Conservation (phyloP, 2,888 invertebrate genomes). For the Torymus aiolomorphi region DNA sequence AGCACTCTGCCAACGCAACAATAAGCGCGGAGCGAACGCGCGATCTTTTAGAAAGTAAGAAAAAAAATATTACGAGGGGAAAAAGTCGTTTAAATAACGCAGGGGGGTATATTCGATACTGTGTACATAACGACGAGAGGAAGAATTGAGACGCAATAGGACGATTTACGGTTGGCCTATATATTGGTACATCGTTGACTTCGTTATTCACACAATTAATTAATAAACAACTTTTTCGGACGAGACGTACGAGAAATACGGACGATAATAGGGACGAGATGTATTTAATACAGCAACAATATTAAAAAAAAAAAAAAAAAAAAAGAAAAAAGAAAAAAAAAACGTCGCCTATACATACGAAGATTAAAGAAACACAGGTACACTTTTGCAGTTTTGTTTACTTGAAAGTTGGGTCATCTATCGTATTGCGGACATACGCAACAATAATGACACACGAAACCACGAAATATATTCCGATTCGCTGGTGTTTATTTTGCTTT, state of each 20-base stretch:
- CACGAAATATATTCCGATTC: slow-evolving; percentile 28
- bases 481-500: slow-evolving; percentile 39
- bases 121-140: slow-evolving; percentile 31
- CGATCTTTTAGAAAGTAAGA: slow-evolving; percentile 9
- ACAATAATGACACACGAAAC: slow-evolving; percentile 36
- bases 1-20: slow-evolving; percentile 13
- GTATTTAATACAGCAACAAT: slow-evolving; percentile 12
- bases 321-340: slow-evolving; percentile 24
- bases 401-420: slow-evolving; percentile 7
- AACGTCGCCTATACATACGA: slow-evolving; percentile 38
- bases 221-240: slow-evolving; percentile 35
- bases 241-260: slow-evolving; percentile 37
- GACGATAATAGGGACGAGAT: slow-evolving; percentile 36
- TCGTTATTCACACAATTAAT: slow-evolving; percentile 44
- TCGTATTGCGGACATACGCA: slow-evolving; percentile 20
- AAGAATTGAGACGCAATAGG: slow-evolving; percentile 49
- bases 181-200: slow-evolving; percentile 42
- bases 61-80: slow-evolving; percentile 16
- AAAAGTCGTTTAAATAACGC: slow-evolving; percentile 29
- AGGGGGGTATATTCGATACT: slow-evolving; percentile 16
- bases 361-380: slow-evolving; percentile 50
- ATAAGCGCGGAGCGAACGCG: slow-evolving; percentile 6
- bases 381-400: slow-evolving; percentile 37
- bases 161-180: slow-evolving; percentile 44
- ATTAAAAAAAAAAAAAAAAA: slow-evolving; percentile 29